Conservation (phyloP, 2,797 vertebrate species). For the Sphenodon punctatus region DNA sequence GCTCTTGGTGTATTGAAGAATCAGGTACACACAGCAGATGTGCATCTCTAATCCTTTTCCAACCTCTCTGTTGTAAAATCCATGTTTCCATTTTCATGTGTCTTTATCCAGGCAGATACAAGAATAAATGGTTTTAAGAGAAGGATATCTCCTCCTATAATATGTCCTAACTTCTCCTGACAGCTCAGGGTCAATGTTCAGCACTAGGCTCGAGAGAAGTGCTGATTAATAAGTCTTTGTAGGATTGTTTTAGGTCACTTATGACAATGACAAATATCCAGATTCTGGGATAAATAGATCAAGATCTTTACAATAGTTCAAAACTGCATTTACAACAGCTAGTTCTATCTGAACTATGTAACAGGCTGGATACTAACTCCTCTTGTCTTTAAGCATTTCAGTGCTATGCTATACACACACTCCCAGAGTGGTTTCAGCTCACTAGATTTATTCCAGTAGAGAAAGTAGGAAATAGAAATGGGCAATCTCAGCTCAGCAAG, state of each 20-base stretch:
- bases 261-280: neutral
- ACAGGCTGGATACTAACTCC: neutral
- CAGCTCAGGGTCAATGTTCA: constrained; percentile 53
- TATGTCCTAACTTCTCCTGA: constrained; percentile 32
- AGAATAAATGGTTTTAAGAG: neutral
- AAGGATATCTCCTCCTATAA: neutral
- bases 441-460: neutral
- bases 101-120: neutral
- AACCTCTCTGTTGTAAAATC: neutral
- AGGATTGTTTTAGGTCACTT: neutral
- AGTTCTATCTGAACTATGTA: neutral
- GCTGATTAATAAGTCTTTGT: constrained; percentile 25
- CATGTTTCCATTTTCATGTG: neutral
- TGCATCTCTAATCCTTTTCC: neutral
- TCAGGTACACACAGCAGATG: neutral
- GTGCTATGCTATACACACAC: neutral
- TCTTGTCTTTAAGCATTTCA: neutral
- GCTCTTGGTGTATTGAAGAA: neutral
- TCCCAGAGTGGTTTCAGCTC: neutral
- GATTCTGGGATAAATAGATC: neutral
- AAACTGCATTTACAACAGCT: neutral
- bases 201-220: constrained; percentile 1
- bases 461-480: neutral
- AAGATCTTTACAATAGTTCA: neutral
- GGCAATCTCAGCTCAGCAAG: neutral